These are phyloP conservation scores for Chelonia mydas DNA, from an alignment of 2,797 vertebrate species.

Conservation along the genomic window DNA sequence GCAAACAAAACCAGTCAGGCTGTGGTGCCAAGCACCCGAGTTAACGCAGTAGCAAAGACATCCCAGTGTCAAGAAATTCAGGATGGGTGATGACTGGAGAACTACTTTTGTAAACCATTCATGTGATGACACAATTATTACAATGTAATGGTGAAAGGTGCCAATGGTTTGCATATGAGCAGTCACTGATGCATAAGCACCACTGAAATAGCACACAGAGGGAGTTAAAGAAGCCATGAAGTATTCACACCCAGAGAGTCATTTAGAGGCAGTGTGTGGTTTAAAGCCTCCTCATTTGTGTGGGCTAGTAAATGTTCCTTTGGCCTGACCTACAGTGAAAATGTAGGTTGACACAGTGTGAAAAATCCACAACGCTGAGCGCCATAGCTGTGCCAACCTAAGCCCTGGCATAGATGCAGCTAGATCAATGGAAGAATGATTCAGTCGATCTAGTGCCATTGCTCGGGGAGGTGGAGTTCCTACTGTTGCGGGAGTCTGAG, in stretches of 20 bases:
- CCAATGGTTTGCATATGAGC: not conserved
- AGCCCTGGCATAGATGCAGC: not conserved
- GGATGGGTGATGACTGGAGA: not conserved
- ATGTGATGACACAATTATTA: not conserved
- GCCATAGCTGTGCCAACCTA: not conserved
- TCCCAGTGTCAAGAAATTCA: not conserved
- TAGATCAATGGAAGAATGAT: not conserved
- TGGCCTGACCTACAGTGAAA: not conserved
- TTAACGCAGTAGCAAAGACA: not conserved
- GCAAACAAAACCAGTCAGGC: not conserved
- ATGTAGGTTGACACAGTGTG: not conserved
- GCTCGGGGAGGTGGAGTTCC: not conserved
- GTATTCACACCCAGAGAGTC: not conserved
- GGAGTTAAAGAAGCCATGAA: not conserved
- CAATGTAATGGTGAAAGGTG: not conserved
- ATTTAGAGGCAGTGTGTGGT: not conserved
- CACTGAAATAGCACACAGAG: not conserved
- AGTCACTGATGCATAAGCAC: not conserved
- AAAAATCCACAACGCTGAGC: not conserved
- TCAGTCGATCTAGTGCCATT: not conserved
- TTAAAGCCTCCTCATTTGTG: not conserved
- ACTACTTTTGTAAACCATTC: rapidly evolving
- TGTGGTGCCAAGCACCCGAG: not conserved
- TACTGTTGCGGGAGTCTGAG: not conserved
- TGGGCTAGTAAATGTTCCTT: not conserved